Conservation (phyloP, 2,113 vertebrate genomes). For the Propithecus coquereli region DNA sequence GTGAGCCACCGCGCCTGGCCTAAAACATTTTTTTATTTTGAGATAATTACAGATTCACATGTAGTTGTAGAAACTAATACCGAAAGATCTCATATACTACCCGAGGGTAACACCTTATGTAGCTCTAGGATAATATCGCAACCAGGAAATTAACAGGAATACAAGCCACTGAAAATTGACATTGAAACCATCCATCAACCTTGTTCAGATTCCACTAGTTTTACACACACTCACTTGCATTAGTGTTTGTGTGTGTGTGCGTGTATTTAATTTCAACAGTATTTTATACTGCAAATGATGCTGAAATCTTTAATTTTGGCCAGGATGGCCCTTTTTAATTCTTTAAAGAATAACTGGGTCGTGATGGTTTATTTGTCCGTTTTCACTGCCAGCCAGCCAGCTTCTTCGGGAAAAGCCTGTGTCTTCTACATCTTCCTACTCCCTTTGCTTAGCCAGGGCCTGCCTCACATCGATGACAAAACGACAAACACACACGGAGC, state of each 20-base stretch:
- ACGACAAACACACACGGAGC: not conserved
- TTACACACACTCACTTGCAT: not conserved
- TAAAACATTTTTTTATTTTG: not conserved
- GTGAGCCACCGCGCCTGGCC: too few relatives aligned
- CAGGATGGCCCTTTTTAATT: not conserved
- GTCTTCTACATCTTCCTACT: not conserved
- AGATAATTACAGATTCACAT: not conserved
- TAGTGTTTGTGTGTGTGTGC: too few relatives aligned
- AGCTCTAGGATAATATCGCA: not conserved
- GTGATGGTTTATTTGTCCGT: not conserved
- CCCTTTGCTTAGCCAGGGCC: not conserved
- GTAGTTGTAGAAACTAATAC: not conserved
- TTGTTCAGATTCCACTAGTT: not conserved
- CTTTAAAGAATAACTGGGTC: not conserved
- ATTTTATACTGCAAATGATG: not conserved
- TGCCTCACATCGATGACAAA: not conserved
- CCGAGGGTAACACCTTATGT: not conserved
- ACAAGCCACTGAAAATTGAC: not conserved
- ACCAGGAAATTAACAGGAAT: not conserved
- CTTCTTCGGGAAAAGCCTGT: not conserved
- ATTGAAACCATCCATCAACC: fast-evolving
- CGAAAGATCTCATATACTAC: not conserved
- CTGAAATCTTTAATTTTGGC: not conserved
- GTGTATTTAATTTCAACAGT: not conserved
- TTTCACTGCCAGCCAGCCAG: not conserved